phyloP scores from a whole-genome alignment of 2,113 vertebrate species.

The Chrysemys picta region DNA sequence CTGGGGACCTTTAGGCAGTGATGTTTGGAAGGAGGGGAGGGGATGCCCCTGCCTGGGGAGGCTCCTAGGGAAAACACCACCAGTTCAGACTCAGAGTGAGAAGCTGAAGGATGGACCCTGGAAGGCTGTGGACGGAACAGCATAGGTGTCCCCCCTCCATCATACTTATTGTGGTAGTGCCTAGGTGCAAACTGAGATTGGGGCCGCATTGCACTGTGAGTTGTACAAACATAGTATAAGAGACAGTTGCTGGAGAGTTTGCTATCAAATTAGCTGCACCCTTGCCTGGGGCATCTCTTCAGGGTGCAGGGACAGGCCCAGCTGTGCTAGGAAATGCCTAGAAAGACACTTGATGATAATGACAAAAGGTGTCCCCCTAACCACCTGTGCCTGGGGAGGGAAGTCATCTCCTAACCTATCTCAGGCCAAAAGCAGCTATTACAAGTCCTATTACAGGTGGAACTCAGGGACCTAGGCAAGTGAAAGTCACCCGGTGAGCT shows the following conservation, averaged over 20 bases:
- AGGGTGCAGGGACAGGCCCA: background rate
- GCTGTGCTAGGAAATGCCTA: background rate
- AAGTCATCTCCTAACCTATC: background rate
- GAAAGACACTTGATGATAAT: background rate
- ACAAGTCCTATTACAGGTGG: background rate
- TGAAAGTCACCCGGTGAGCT: background rate
- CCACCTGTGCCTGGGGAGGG: background rate
- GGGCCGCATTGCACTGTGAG: rapidly evolving
- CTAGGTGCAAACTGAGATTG: rapidly evolving
- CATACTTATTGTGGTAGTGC: background rate
- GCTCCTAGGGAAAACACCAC: background rate
- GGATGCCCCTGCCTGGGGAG: background rate
- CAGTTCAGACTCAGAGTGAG: too few relatives aligned
- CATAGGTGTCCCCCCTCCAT: background rate
- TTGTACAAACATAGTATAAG: background rate
- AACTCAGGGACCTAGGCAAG: background rate
- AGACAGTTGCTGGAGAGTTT: rapidly evolving
- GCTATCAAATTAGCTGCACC: rapidly evolving
- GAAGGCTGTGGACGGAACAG: too few relatives aligned
- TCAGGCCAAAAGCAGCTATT: background rate
- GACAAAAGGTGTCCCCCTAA: background rate
- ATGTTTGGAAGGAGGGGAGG: too few relatives aligned
- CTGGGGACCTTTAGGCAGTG: too few relatives aligned
- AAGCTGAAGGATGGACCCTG: background rate
- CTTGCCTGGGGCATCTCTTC: background rate